Base-by-base conservation (phyloP, 2,797 vertebrate genomes). In the Clangula hyemalis region DNA sequence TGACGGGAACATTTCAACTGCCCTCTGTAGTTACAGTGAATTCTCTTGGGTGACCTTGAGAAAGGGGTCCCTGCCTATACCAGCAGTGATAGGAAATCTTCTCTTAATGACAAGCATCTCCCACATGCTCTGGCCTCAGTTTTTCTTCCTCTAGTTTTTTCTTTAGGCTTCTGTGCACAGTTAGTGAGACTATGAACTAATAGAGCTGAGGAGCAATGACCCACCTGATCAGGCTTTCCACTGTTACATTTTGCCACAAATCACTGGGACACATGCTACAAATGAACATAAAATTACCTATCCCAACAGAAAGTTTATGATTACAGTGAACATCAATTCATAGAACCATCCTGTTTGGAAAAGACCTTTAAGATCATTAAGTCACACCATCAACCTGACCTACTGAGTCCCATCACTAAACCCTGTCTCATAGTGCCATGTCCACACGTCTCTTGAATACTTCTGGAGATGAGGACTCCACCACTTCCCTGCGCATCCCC, bases 51-150 rank as follows among this genome's bases (percentile, higher is more conserved):
- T 74, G 7, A 69, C 87, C 76, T 82, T 93, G 73, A 79, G 45
- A 82, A 91, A 68, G 58, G 16, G 38, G 20, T 2, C 18, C 32
- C 60, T 76, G 38, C 9, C 15, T 56, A 13, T 57, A 54, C 21
- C 27, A 74, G 32, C 41, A 72, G 22, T 6, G 10, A 47, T 24
- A 7, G 30, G 72, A 64, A 56, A 38, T 36, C 6, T 58, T 20
- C 36, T 12, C 62, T 41, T 78, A 36, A 56, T 15, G 2, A 3
- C 62, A 88, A 78, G 25, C 7, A 45, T 58, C 27, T 85, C 24
- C 14, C 8, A 24, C 0, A 0, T 51, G 11, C 28, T 90, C 57
- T 79, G 27, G 7, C 22, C 2, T 6, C 25, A 57, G 8, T 61
- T 90, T 79, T 69, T 77, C 17, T 21, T 60, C 21, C 32, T 58